These are phyloP conservation scores for Diaphora mendica DNA, from an alignment of 2,888 invertebrate species.

Conservation along the genomic window DNA sequence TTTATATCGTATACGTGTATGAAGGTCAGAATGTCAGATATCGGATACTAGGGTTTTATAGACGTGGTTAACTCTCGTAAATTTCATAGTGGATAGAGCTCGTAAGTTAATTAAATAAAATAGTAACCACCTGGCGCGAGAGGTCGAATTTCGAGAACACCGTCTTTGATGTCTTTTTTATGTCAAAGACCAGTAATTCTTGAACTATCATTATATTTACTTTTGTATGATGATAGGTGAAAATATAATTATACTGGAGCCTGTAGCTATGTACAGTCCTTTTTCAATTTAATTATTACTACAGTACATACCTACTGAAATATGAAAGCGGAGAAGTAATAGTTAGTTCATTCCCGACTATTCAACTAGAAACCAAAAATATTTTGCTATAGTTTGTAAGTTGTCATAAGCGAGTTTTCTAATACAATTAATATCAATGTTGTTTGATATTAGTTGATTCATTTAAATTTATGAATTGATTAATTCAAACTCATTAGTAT, in stretches of 20 bases:
- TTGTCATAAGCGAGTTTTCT: too few relatives aligned
- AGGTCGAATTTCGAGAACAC: neutral
- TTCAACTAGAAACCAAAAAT: too few relatives aligned
- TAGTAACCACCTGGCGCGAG: neutral
- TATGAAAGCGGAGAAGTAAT: too few relatives aligned
- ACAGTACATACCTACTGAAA: too few relatives aligned
- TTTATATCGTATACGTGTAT: neutral
- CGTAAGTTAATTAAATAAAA: neutral
- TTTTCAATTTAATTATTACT: neutral
- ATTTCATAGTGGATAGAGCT: neutral
- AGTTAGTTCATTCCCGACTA: too few relatives aligned
- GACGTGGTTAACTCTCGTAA: neutral
- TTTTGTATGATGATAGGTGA: neutral
- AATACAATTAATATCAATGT: too few relatives aligned
- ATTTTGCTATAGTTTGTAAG: too few relatives aligned
- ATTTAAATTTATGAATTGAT: too few relatives aligned
- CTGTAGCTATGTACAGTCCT: neutral
- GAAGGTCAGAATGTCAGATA: slow-evolving; percentile 1
- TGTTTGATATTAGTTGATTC: too few relatives aligned
- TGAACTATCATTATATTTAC: neutral
- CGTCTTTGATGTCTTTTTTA: neutral
- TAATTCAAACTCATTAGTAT: too few relatives aligned
- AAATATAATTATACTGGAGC: too few relatives aligned
- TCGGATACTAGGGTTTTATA: neutral
- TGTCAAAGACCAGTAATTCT: neutral